Percentiles rank a stretch among this genome's conserved stretches.
phyloP scores from a whole-genome alignment of 2,888 invertebrate genomes.

The Taphrorychus bicolor region DNA sequence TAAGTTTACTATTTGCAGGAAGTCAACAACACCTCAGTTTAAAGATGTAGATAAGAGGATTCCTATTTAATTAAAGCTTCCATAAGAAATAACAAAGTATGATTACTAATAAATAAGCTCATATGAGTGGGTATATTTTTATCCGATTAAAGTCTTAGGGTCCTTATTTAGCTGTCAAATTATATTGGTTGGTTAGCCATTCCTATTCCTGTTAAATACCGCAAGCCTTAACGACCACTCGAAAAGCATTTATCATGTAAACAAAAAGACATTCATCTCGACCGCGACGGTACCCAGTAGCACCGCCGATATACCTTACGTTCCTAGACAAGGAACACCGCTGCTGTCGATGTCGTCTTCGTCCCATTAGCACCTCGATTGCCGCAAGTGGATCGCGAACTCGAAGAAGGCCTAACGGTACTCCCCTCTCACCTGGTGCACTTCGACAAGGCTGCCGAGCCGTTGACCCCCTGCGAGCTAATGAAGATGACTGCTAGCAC shows the following conservation, averaged over 20 bases:
- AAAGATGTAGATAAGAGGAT: too few relatives aligned
- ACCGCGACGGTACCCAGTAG: conserved; percentile 16
- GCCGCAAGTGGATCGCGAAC: conserved; percentile 43
- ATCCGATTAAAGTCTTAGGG: too few relatives aligned
- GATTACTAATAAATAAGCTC: too few relatives aligned
- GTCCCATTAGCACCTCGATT: conserved; percentile 37
- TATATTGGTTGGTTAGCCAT: too few relatives aligned
- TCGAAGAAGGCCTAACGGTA: conserved; percentile 42
- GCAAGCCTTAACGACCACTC: background rate
- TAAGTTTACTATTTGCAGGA: too few relatives aligned
- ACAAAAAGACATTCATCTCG: background rate
- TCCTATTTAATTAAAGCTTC: too few relatives aligned
- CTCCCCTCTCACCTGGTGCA: conserved; percentile 37
- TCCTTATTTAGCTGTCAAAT: background rate
- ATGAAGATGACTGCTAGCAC: conserved; percentile 35
- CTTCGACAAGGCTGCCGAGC: conserved; percentile 39
- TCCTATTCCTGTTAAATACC: background rate
- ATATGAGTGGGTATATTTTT: too few relatives aligned
- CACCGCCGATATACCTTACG: conserved; percentile 1
- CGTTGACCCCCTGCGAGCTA: conserved; percentile 38
- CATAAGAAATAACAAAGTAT: too few relatives aligned
- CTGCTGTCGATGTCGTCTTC: conserved; percentile 18
- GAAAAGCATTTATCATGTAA: background rate
- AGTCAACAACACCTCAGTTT: too few relatives aligned
- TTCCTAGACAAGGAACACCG: conserved; percentile 6